Conservation (phyloP, 2,888 invertebrate genomes). For the Adineta ricciae region DNA sequence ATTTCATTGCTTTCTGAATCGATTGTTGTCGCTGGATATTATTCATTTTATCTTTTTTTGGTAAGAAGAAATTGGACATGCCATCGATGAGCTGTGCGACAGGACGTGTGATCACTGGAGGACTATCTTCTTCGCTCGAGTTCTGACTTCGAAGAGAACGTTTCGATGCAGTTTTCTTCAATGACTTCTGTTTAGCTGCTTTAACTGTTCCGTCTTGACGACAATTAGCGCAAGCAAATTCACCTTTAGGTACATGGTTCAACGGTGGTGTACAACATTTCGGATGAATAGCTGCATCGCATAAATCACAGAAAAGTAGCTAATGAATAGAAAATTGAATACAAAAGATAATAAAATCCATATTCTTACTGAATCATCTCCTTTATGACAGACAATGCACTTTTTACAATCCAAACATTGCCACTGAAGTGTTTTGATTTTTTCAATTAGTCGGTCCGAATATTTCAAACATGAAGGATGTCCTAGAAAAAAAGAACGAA, state of each 20-base stretch:
- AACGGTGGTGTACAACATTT: slow-evolving; percentile 66
- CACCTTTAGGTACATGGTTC: slow-evolving; percentile 54
- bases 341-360: background rate
- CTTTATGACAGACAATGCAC: slow-evolving; percentile 62
- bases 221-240: slow-evolving; percentile 26
- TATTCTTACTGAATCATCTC: slow-evolving; percentile 47
- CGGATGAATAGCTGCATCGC: slow-evolving; percentile 68
- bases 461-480: slow-evolving; percentile 66
- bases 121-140: background rate
- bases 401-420: slow-evolving; percentile 67
- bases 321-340: slow-evolving; percentile 34
- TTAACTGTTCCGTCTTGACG: background rate
- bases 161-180: background rate
- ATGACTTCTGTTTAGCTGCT: background rate
- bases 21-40: slow-evolving; percentile 14
- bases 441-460: slow-evolving; percentile 54
- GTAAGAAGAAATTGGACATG: slow-evolving; percentile 69
- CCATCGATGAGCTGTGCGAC: slow-evolving; percentile 69
- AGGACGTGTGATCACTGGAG: background rate
- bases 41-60: slow-evolving; percentile 54
- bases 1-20: background rate
- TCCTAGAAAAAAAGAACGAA: slow-evolving; percentile 46
- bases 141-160: background rate
- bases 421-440: slow-evolving; percentile 55
- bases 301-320: slow-evolving; percentile 64